Evolutionary conservation across 1,140 invertebrate species (phyloP).

Genomic region (Trypoxylus dichotomus): DNA sequence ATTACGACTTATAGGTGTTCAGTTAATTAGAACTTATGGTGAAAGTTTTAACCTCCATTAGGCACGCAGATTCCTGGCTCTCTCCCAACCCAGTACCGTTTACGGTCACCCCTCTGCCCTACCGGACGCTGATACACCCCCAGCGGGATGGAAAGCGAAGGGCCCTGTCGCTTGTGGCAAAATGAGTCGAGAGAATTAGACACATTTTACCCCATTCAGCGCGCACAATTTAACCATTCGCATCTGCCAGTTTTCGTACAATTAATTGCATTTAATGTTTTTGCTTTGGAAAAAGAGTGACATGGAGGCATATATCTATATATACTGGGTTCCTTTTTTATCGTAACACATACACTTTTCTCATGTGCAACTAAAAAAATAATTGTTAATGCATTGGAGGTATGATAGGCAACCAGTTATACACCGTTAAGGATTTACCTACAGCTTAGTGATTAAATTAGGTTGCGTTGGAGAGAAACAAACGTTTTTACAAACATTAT

Average conservation of each 20-base stretch:
- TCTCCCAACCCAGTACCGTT: background rate
- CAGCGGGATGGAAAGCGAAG: background rate
- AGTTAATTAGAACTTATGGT: slow-evolving; percentile 22
- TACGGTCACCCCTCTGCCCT: background rate
- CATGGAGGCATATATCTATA: background rate
- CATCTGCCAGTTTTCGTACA: background rate
- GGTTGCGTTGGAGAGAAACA: too few relatives aligned
- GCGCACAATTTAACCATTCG: slow-evolving; percentile 1
- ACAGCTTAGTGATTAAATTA: too few relatives aligned
- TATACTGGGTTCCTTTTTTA: too few relatives aligned
- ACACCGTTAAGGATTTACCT: too few relatives aligned
- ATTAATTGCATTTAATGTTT: slow-evolving; percentile 9
- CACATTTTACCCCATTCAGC: slow-evolving; percentile 10
- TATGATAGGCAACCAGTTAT: too few relatives aligned
- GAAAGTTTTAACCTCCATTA: slow-evolving; percentile 22
- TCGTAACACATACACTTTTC: too few relatives aligned
- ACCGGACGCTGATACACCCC: background rate
- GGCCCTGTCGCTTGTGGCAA: background rate
- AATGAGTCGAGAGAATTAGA: slow-evolving; percentile 5
- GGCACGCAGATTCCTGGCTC: background rate
- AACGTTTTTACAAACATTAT: too few relatives aligned
- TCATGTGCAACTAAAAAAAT: too few relatives aligned
- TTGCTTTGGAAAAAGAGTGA: background rate
- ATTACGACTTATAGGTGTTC: slow-evolving; percentile 24
- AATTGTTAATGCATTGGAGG: too few relatives aligned